Base-by-base conservation (phyloP, 2,113 vertebrate genomes). In the Pipa parva region DNA sequence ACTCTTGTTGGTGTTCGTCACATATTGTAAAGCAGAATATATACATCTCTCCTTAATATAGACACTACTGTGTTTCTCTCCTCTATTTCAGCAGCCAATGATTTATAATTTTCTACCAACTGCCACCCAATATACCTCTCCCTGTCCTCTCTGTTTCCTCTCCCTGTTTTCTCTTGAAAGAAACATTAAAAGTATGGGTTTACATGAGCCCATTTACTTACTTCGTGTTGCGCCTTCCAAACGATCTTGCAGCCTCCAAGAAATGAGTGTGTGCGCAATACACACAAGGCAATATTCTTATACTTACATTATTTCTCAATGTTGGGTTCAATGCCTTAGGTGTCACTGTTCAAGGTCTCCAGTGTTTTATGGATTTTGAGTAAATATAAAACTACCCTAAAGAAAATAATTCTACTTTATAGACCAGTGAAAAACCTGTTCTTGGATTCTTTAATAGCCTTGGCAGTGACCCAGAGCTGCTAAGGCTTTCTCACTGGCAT, bases 271-370 rank as follows among this genome's bases (percentile, higher is more conserved):
- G 45, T 28, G 20, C 37, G 15, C 15, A n/a, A n/a, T n/a, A n/a
- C n/a, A n/a, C n/a, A n/a, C 22, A 15, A 54, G 27, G 10, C 20
- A 5, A 18, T 45, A 18, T 24, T 60, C 31, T 52, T 59, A 42
- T 42, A 59, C 29, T 52, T 28, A 36, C 60, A 54, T 42, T 69
- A 24, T 68, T 27, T 59, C 26, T 61, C 50, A 29, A 31, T 25
- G 25, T 63, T 55, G 75, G 69, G 85, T 81, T 84, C 86, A 88
- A 88, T 86, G 89, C 77, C 82, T 79, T 2, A 70, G 57, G 54
- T 45, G 66, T 61, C 60, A 61, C 66, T 61, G 66, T 46, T 70
- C 66, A 70, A 70, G 66, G 66, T 70, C 58, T 70, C 45, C 48
- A 7, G 13, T 74, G 68, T 2, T 81, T 77, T 78, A 79, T 77